Evolutionary conservation across 2,888 invertebrate species (phyloP), one percentile per base, ranked within the genome.

Genomic region (Sesamia inferens): DNA sequence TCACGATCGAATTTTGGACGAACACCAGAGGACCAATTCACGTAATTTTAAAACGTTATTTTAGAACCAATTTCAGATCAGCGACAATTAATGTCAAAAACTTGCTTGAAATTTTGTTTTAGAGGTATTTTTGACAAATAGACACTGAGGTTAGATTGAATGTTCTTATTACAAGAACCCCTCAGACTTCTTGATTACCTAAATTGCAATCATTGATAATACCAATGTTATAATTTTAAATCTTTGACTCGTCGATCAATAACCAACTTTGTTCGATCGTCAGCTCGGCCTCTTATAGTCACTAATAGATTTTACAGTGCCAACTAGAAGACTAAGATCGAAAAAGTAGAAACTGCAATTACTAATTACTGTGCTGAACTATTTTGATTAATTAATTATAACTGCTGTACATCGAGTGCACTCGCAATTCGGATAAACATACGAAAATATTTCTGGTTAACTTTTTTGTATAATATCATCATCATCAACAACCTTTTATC

Each of bases 301-400:
- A 6, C 80, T 74, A 83, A 73, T 70, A 81, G 75, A 14, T 31
- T 51, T 68, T 84, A 22, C 54, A 68, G 69, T 75, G 62, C 73
- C 71, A 57, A 66, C 64, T 72, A 61, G n/a, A 71, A 78, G 68
- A 71, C 66, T 81, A 75, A 44, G 57, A 76, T 76, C 70, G 58
- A 63, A 71, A 79, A 74, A 75, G 58, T 73, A 71, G 68, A 66
- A 72, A 66, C 64, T 68, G 55, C n/a, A 61, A 24, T 11, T 54
- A 54, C 44, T 71, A 62, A 58, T 68, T 66, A 64, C 51, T 71
- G 71, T 77, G 67, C 59, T 63, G 31, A 31, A 31, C 31, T 31
- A 76, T 76, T 78, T 44, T 72, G 31, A 31, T 31, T 31, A 77
- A 81, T 65, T 54, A 72, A 77, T 63, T 71, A 76, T 69, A 68